These are phyloP conservation scores for Proisotoma minuta DNA, from an alignment of 2,888 invertebrate genomes.

Conservation along the genomic window DNA sequence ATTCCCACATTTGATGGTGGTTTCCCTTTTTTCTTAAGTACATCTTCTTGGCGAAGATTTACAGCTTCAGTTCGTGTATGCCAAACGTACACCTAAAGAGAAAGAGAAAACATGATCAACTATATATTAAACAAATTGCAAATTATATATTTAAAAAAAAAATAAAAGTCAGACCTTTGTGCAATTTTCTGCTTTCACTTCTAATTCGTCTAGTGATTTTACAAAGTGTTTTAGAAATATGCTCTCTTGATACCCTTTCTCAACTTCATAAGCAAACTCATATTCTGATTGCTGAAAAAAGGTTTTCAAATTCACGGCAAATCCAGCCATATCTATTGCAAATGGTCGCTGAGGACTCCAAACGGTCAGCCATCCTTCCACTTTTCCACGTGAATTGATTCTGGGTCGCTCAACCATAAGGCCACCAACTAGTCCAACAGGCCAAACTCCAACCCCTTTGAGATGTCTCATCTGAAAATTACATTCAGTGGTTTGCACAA, in stretches of 20 bases:
- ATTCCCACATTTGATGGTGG: constrained; percentile 58
- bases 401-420: constrained; percentile 86
- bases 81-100: constrained; percentile 85
- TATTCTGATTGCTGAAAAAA: constrained; percentile 68
- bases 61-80: constrained; percentile 93
- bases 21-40: constrained; percentile 55
- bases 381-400: constrained; percentile 57
- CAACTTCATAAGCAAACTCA: constrained; percentile 74
- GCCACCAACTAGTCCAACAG: constrained; percentile 93
- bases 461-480: constrained; percentile 65
- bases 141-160: constrained; percentile 11
- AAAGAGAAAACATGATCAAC: neutral
- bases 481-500: no score
- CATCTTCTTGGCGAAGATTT: constrained; percentile 65
- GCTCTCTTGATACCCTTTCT: constrained; percentile 78
- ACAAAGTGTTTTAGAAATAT: constrained; percentile 45
- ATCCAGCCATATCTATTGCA: constrained; percentile 97
- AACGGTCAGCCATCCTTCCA: constrained; percentile 54
- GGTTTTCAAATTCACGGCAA: constrained; percentile 75
- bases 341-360: constrained; percentile 81
- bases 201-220: constrained; percentile 62
- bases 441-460: constrained; percentile 83
- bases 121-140: neutral
- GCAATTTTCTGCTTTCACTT: constrained; percentile 85
- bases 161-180: constrained; percentile 60